Evolutionary conservation across 2,797 vertebrate genomes (phyloP).

Genomic region (Crenuchus spilurus): DNA sequence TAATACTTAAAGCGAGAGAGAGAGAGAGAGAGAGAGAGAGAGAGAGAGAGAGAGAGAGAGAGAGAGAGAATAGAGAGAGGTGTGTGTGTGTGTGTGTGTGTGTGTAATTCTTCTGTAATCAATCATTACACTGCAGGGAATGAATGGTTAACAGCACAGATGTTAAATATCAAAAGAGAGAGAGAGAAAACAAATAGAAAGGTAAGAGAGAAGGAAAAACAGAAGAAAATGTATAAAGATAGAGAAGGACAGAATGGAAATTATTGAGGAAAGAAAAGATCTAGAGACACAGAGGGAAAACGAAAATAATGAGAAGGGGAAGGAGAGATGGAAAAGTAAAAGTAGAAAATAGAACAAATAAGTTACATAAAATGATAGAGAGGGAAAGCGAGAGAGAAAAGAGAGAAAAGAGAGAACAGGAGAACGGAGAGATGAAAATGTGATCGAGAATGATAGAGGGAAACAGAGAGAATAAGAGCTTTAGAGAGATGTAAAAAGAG

Average conservation of each 20-base stretch:
- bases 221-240: too few relatives aligned
- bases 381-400: not conserved
- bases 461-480: not conserved
- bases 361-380: conserved; percentile 30
- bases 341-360: too few relatives aligned
- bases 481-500: not conserved
- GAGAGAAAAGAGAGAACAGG: conserved; percentile 1
- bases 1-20: conserved; percentile 37
- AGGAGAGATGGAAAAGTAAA: too few relatives aligned
- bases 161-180: not conserved
- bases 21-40: not conserved
- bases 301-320: too few relatives aligned
- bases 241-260: too few relatives aligned
- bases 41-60: not conserved
- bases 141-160: conserved; percentile 11
- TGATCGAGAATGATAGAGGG: not conserved
- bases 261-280: too few relatives aligned
- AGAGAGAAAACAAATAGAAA: too few relatives aligned
- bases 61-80: not conserved
- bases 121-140: not conserved
- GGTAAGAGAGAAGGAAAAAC: not conserved
- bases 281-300: too few relatives aligned
- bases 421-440: too few relatives aligned
- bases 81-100: not conserved
- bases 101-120: not conserved